Evolutionary conservation across 2,113 vertebrate species (phyloP).

Genomic region (Amia ocellicauda): DNA sequence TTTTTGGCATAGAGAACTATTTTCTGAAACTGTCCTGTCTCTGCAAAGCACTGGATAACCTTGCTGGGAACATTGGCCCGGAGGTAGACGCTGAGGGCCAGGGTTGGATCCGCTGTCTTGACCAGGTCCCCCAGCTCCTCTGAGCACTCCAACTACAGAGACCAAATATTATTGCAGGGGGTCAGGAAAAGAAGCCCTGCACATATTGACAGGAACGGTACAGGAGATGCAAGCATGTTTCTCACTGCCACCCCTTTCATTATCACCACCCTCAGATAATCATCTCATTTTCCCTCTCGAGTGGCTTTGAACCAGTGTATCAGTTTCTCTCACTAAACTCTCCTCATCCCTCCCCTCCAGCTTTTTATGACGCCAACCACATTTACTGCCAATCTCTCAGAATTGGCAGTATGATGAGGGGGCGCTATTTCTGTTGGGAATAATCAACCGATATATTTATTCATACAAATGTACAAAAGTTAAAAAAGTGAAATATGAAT

Average conservation of each 20-base stretch:
- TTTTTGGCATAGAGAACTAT: slow-evolving; percentile 91
- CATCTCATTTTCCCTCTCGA: no score
- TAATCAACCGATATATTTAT: no score
- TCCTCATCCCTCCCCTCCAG: no score
- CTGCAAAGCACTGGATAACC: slow-evolving; percentile 93
- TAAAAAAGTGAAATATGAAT: no score
- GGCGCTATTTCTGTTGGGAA: no score
- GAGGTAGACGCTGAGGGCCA: slow-evolving; percentile 89
- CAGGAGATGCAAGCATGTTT: not conserved
- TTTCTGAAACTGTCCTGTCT: slow-evolving; percentile 92
- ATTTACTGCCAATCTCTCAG: no score
- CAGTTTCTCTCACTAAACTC: no score
- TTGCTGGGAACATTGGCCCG: slow-evolving; percentile 87
- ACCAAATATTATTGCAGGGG: not conserved
- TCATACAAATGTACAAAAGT: no score
- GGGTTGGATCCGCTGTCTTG: slow-evolving; percentile 78
- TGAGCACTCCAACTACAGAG: slow-evolving; percentile 79
- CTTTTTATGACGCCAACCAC: no score
- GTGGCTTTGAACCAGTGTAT: no score
- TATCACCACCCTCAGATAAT: rapidly evolving
- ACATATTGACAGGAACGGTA: not conserved
- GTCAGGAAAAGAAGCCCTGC: no score
- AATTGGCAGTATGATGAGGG: no score
- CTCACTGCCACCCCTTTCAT: not conserved
- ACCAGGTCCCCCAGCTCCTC: slow-evolving; percentile 90